Percentiles rank a stretch among this genome's conserved stretches.
Evolutionary conservation across 1,140 invertebrate species (phyloP).

Genomic region (Tetramorium alpestre): DNA sequence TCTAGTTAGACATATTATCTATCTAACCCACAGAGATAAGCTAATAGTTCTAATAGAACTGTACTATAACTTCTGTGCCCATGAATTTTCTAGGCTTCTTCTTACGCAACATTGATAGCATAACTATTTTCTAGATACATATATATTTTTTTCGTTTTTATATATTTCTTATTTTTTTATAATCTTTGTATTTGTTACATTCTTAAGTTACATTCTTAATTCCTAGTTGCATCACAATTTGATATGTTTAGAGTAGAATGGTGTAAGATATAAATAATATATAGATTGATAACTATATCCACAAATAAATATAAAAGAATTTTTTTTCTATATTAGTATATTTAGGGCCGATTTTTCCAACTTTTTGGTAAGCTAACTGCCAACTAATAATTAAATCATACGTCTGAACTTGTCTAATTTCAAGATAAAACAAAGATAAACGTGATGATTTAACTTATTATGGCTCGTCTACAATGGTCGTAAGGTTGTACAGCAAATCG

Average conservation of each 20-base stretch:
- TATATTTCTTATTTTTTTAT: neutral
- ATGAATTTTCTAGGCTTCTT: neutral
- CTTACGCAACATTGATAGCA: neutral
- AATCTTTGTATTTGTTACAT: neutral
- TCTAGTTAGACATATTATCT: constrained; percentile 21
- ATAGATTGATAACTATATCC: neutral
- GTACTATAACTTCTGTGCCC: neutral
- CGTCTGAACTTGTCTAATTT: no score
- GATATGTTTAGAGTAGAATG: neutral
- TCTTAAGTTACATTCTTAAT: neutral
- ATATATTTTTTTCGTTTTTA: neutral
- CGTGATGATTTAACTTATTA: no score
- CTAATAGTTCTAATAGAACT: constrained; percentile 40
- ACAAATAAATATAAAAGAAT: no score
- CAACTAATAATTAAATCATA: no score
- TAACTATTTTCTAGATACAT: neutral
- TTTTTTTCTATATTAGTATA: neutral
- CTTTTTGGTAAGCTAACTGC: no score
- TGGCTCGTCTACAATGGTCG: no score
- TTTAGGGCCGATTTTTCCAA: neutral
- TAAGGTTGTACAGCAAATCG: no score
- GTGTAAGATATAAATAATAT: neutral
- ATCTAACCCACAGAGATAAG: constrained; percentile 61
- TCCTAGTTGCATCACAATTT: neutral
- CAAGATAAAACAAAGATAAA: no score